A percentile compares a stretch with the other conserved stretches of the same genome.
Conservation (phyloP, 2,113 vertebrate species). For the Chascanopsetta lugubris region DNA sequence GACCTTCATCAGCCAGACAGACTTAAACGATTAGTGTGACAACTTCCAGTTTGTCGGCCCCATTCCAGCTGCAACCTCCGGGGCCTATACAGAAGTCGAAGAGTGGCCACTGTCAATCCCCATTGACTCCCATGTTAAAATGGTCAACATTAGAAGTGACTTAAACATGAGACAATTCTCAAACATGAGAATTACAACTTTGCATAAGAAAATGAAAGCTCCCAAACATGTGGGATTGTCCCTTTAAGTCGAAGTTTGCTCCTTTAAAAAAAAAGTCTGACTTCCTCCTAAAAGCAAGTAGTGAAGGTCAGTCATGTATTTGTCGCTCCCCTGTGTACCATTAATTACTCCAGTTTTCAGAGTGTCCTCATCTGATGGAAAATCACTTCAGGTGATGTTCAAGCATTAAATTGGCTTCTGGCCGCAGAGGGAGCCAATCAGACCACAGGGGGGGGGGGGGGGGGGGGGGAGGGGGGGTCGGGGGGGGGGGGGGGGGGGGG, state of each 20-base stretch:
- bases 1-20: neutral
- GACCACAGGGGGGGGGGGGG: too few relatives aligned
- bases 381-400: conserved; percentile 63
- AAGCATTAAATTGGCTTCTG: conserved; percentile 61
- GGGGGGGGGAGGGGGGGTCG: too few relatives aligned
- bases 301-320: conserved; percentile 61
- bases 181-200: too few relatives aligned
- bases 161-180: too few relatives aligned
- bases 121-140: too few relatives aligned
- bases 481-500: conserved; percentile 17
- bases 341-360: conserved; percentile 57
- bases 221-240: neutral
- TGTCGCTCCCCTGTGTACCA: conserved; percentile 53
- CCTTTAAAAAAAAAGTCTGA: conserved; percentile 14
- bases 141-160: too few relatives aligned
- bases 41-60: too few relatives aligned
- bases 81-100: too few relatives aligned
- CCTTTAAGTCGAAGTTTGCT: conserved; percentile 7
- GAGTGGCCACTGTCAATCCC: too few relatives aligned
- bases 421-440: conserved; percentile 41
- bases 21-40: neutral
- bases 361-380: conserved; percentile 58
- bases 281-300: neutral
- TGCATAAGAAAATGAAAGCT: neutral
- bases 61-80: too few relatives aligned